Base-by-base conservation (phyloP, 2,888 invertebrate genomes). In the Coenonympha arcania region DNA sequence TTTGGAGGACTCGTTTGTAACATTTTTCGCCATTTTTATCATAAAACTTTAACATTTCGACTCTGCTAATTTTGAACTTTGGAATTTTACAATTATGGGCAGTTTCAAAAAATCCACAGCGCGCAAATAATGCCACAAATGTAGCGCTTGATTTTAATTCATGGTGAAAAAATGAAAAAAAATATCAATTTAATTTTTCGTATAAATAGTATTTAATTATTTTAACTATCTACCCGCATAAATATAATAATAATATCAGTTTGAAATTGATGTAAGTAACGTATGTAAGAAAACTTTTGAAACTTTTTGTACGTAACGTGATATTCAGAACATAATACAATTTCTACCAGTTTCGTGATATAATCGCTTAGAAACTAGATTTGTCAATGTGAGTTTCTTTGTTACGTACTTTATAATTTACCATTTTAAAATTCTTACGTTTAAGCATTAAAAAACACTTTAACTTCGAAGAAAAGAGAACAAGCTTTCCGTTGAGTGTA, bases 331-430 rank as follows among this genome's bases (percentile, higher is more conserved):
- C 11, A n/a, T 34, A 11, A 6, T 18, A 16, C 20, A 43, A 6
- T 24, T 36, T 36, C 15, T 45, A 36, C 45, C 28, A 45, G 13
- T 26, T 33, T 37, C 37, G 19, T 45, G 45, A 45, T 28, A 28
- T 45, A 45, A 45, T 13, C 18, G 19, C 16, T 20, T 45, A 26
- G 45, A 45, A 45, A 45, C 37, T 26, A 19, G 45, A 37, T 28
- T 45, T 45, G 34, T 18, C 28, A 20, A 45, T 37, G 28, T 19
- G 5, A 9, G 45, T 36, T 37, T 33, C 36, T 45, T 28, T 37
- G 36, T 37, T 36, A 24, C 24, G 28, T 36, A 28, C 8, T 20
- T 18, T 3, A 8, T 26, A 18, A 16, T 19, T 19, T n/a, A n/a
- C n/a, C n/a, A n/a, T n/a, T n/a, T n/a, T n/a, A n/a, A n/a, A n/a